Percentiles rank a stretch among this genome's conserved stretches.
These are phyloP conservation scores for Leucozona laternaria DNA, from an alignment of 2,888 invertebrate genomes.

Conservation along the genomic window DNA sequence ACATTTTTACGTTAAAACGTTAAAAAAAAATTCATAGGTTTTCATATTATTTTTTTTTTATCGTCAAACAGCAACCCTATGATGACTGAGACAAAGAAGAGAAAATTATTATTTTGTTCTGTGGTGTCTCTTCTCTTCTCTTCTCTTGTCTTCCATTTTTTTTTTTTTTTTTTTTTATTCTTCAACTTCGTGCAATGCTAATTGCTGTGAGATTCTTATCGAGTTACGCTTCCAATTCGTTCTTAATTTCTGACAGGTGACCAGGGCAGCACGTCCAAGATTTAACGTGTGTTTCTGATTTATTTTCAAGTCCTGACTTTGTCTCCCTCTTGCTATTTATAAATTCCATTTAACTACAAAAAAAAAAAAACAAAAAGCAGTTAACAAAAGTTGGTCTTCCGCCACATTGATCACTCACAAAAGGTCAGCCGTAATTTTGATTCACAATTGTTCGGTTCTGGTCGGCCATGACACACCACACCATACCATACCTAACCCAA, in stretches of 20 bases:
- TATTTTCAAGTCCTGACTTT: slow-evolving; percentile 46
- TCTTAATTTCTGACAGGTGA: slow-evolving; percentile 74
- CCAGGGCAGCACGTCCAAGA: slow-evolving; percentile 67
- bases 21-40: too few relatives aligned
- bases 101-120: slow-evolving; percentile 69
- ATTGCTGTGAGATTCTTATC: slow-evolving; percentile 73
- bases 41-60: neutral
- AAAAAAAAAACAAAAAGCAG: slow-evolving; percentile 1
- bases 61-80: neutral
- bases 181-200: slow-evolving; percentile 58
- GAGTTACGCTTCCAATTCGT: slow-evolving; percentile 47
- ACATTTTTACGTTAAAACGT: too few relatives aligned
- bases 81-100: slow-evolving; percentile 49
- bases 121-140: slow-evolving; percentile 28
- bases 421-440: slow-evolving; percentile 64
- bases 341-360: slow-evolving; percentile 5
- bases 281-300: slow-evolving; percentile 58
- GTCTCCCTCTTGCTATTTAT: neutral
- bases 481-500: neutral
- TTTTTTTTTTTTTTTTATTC: neutral
- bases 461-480: slow-evolving; percentile 11
- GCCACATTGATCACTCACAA: slow-evolving; percentile 73
- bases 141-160: too few relatives aligned
- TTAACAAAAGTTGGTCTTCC: slow-evolving; percentile 70
- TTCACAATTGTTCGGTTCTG: slow-evolving; percentile 61